These are phyloP conservation scores for Holothuria glaberrima DNA, from an alignment of 35 echinoderm and acorn worm genomes.

Conservation along the genomic window DNA sequence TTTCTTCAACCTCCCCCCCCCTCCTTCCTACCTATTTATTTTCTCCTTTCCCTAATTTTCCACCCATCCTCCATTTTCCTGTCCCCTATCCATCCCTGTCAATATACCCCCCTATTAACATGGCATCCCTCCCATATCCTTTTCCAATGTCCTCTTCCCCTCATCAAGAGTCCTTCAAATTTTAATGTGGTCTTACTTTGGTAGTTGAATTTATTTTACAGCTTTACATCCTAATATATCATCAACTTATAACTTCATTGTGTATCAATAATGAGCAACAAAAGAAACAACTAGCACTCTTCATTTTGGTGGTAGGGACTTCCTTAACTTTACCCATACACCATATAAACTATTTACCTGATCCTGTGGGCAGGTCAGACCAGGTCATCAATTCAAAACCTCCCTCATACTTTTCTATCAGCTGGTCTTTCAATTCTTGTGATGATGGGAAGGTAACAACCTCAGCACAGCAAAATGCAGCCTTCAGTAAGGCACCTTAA, in stretches of 20 bases:
- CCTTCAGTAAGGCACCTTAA: slow-evolving; percentile 87
- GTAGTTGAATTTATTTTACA: slow-evolving; percentile 68
- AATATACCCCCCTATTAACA: no score
- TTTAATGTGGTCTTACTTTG: slow-evolving; percentile 67
- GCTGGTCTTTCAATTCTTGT: slow-evolving; percentile 79
- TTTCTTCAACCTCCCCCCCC: no score
- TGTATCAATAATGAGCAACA: no score
- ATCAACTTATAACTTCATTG: slow-evolving; percentile 61
- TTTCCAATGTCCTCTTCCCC: no score
- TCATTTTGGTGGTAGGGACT: no score
- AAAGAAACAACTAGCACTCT: no score
- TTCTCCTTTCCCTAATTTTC: no score
- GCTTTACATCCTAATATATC: slow-evolving; percentile 35
- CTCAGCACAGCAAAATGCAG: slow-evolving; percentile 93
- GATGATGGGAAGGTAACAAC: slow-evolving; percentile 61
- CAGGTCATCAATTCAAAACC: slow-evolving; percentile 95
- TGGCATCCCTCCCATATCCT: no score
- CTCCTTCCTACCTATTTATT: no score
- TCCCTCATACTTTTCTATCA: slow-evolving; percentile 75
- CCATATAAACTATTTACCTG: slow-evolving; percentile 50
- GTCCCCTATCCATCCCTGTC: no score
- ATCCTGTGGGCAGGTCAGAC: slow-evolving; percentile 92
- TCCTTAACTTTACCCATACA: neutral
- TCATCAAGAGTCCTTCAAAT: neutral
- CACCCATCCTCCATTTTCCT: no score